phyloP scores from a whole-genome alignment of 1,140 invertebrate genomes.

The Lepidurus arcticus region DNA sequence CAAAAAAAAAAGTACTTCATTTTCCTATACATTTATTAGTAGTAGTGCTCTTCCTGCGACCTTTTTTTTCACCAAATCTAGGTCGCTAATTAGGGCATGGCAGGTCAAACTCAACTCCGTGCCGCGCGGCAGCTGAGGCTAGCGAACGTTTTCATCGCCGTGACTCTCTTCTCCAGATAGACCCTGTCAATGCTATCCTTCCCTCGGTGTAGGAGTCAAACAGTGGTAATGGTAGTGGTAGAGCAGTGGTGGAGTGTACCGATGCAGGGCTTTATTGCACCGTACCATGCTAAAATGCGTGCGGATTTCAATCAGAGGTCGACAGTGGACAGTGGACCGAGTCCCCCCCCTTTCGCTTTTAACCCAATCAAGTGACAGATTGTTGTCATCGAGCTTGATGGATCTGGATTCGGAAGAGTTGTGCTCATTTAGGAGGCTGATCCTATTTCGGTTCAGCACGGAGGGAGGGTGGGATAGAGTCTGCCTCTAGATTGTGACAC shows the following conservation, averaged over 20 bases:
- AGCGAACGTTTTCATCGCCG: neutral
- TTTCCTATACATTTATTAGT: neutral
- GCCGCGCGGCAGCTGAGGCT: neutral
- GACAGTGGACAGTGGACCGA: neutral
- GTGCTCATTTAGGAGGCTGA: neutral
- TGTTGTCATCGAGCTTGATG: slow-evolving; percentile 6
- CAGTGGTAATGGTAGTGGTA: no score
- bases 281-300: slow-evolving; percentile 1
- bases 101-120: neutral
- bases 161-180: neutral
- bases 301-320: neutral
- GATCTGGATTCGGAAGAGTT: neutral
- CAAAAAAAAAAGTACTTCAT: neutral
- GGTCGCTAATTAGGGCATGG: neutral
- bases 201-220: no score
- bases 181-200: no score
- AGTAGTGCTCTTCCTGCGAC: no score
- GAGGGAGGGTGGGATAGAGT: neutral
- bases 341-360: neutral
- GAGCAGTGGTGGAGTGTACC: neutral
- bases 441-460: neutral
- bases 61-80: neutral
- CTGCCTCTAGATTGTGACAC: neutral
- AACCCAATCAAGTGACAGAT: neutral
- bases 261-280: neutral